Evolutionary conservation across 1,140 invertebrate genomes (phyloP).

Genomic region (Teleopsis dalmanni): DNA sequence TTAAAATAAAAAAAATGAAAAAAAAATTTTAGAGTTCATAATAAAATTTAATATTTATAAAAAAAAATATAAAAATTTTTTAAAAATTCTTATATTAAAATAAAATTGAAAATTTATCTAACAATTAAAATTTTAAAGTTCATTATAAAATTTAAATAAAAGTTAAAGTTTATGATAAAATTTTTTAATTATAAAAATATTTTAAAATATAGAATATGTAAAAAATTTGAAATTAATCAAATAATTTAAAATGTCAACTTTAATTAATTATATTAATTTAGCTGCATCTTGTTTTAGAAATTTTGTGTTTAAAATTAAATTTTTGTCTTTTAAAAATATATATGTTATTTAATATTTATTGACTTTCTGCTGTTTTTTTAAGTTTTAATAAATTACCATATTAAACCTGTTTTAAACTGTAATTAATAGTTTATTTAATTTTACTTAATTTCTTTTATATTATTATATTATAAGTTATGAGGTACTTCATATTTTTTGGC

Average conservation of each 20-base stretch:
- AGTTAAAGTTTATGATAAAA: neutral
- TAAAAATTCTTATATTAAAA: no score
- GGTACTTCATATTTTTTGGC: conserved; percentile 45
- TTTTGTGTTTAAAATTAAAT: neutral
- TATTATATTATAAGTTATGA: conserved; percentile 42
- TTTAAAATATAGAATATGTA: no score
- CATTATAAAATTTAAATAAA: neutral
- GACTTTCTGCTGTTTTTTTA: conserved; percentile 4
- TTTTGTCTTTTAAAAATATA: neutral
- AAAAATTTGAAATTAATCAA: no score
- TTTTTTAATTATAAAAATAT: neutral
- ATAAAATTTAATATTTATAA: neutral
- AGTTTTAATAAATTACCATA: conserved; percentile 1
- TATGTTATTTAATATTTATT: no score
- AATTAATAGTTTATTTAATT: no score
- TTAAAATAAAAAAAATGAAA: conserved; percentile 4
- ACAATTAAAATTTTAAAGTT: no score
- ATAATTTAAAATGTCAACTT: no score
- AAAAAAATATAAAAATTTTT: neutral
- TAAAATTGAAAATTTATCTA: neutral
- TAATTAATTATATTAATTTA: no score
- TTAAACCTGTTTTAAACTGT: neutral
- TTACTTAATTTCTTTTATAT: conserved; percentile 12
- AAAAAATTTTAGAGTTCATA: neutral
- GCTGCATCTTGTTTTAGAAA: no score